A percentile compares a stretch with the other conserved stretches of the same genome.
Conservation (phyloP, 1,140 invertebrate species). For the Maniola jurtina region DNA sequence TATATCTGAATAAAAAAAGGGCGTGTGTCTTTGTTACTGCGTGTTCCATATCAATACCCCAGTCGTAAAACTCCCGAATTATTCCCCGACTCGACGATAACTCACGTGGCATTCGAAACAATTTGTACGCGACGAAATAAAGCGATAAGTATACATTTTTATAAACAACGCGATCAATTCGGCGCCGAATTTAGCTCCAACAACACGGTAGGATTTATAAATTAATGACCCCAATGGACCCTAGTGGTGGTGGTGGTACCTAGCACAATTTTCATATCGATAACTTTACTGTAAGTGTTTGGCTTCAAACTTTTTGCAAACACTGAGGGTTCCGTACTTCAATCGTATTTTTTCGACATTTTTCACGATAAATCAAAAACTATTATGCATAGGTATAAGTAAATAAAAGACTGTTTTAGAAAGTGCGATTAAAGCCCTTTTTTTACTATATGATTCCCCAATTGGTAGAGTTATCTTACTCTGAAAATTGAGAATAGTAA, state of each 20-base stretch:
- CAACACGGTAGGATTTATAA: constrained; percentile 18
- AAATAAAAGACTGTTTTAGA: no score
- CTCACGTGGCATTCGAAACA: constrained; percentile 45
- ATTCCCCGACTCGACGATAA: constrained; percentile 44
- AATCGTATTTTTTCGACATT: no score
- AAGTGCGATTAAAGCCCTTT: no score
- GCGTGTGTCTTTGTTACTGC: no score
- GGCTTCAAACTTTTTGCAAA: no score
- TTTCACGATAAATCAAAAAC: no score
- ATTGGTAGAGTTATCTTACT: no score
- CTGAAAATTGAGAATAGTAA: no score
- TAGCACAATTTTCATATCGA: neutral
- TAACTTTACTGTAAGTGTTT: neutral
- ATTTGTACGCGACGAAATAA: constrained; percentile 43
- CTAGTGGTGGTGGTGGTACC: neutral
- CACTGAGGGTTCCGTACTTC: no score
- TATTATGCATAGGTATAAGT: no score
- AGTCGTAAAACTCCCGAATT: constrained; percentile 54
- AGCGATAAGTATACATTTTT: constrained; percentile 31
- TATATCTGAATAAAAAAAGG: no score
- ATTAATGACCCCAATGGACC: neutral
- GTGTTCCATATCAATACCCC: constrained; percentile 6
- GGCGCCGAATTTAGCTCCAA: constrained; percentile 34
- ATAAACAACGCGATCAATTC: constrained; percentile 54
- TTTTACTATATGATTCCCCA: no score